Evolutionary conservation across 2,113 vertebrate genomes (phyloP).

Genomic region (Lanius collurio): DNA sequence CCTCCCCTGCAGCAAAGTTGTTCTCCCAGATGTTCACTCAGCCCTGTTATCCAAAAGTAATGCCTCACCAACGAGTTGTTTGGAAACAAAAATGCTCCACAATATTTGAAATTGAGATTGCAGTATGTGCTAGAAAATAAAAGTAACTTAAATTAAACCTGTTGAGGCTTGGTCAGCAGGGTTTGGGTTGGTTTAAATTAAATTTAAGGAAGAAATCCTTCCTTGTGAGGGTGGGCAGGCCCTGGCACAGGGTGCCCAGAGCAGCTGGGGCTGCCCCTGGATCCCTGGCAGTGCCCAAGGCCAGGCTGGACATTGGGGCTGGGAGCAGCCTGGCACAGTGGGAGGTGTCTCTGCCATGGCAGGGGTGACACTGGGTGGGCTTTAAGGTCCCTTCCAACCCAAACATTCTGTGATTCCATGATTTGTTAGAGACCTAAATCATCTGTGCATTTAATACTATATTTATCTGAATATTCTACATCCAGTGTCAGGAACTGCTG

Average conservation of each 20-base stretch:
- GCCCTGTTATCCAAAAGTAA: not conserved
- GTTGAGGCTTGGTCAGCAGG: not conserved
- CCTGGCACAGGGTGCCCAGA: not conserved
- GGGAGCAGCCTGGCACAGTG: not conserved
- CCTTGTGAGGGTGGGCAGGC: not conserved
- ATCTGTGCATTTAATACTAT: not conserved
- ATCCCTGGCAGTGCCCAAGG: not conserved
- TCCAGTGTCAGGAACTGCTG: not conserved
- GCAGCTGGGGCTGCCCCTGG: not conserved
- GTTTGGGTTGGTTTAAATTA: not conserved
- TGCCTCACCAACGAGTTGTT: not conserved
- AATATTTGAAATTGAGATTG: not conserved
- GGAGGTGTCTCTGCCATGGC: not conserved
- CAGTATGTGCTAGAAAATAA: not conserved
- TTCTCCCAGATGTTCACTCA: not conserved
- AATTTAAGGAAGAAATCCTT: not conserved
- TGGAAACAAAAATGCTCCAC: not conserved
- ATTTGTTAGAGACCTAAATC: not conserved
- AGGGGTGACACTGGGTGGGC: accelerated
- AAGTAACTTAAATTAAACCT: not conserved
- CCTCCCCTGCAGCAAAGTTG: not conserved
- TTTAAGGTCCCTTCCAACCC: not conserved
- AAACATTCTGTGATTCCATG: accelerated
- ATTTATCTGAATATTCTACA: not conserved
- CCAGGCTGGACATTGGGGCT: not conserved